phyloP scores from a whole-genome alignment of 2,888 invertebrate species.

The Siphonodentalium dalli region DNA sequence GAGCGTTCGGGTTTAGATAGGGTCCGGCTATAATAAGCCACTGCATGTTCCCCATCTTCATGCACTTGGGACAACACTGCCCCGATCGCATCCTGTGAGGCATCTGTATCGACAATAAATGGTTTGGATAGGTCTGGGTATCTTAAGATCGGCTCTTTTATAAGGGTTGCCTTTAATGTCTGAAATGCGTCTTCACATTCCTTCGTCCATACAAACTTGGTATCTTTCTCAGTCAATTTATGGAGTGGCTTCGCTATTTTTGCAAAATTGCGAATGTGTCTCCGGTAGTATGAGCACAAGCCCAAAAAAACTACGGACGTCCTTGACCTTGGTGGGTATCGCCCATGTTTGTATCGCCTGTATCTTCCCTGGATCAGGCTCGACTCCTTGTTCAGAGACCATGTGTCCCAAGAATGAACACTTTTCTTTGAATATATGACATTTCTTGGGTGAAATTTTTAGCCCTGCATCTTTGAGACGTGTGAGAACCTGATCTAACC shows the following conservation, averaged over 20 bases:
- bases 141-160: constrained; percentile 1
- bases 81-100: constrained; percentile 2
- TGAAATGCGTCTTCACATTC: constrained; percentile 2
- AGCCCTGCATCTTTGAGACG: constrained; percentile 8
- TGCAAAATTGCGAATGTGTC: neutral
- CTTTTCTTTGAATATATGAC: constrained; percentile 10
- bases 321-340: constrained; percentile 5
- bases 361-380: constrained; percentile 9
- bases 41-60: constrained; percentile 6
- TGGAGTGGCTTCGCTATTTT: neutral
- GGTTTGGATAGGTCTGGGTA: neutral
- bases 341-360: constrained; percentile 8
- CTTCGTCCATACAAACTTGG: neutral
- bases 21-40: constrained; percentile 7
- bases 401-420: constrained; percentile 19
- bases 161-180: constrained; percentile 3
- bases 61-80: constrained; percentile 11
- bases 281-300: neutral
- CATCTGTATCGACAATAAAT: constrained; percentile 8
- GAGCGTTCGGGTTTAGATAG: constrained; percentile 2
- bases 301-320: constrained; percentile 6
- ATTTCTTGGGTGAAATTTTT: constrained; percentile 15
- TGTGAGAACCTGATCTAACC: constrained; percentile 1
- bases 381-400: constrained; percentile 14
- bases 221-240: neutral